These are phyloP conservation scores for Deilephila porcellus DNA, from an alignment of 2,888 invertebrate genomes.

Conservation along the genomic window DNA sequence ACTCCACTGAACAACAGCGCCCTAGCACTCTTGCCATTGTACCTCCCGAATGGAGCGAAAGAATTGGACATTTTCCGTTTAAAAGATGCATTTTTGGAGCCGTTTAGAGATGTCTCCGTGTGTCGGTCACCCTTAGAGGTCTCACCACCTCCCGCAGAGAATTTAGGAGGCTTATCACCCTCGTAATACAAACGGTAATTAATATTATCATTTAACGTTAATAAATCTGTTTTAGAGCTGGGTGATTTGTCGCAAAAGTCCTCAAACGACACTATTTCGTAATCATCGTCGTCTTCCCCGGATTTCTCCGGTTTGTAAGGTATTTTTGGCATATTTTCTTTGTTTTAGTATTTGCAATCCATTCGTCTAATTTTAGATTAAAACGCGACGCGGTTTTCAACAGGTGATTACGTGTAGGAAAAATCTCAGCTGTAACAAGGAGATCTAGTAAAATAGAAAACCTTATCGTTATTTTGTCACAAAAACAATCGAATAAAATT, in stretches of 20 bases:
- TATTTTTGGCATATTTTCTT: constrained; percentile 75
- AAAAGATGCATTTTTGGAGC: constrained; percentile 64
- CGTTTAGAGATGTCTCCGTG: constrained; percentile 75
- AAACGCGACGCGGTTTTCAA: background rate
- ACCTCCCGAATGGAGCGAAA: constrained; percentile 73
- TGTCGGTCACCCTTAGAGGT: constrained; percentile 66
- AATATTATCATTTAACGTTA: constrained; percentile 81
- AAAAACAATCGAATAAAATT: background rate
- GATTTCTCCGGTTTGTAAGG: constrained; percentile 76
- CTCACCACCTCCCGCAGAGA: constrained; percentile 65
- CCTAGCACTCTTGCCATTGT: constrained; percentile 56
- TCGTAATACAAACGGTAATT: constrained; percentile 81
- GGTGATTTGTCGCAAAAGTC: constrained; percentile 85
- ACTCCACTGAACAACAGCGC: constrained; percentile 71
- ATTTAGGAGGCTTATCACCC: constrained; percentile 64
- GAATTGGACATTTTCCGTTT: constrained; percentile 65
- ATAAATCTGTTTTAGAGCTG: constrained; percentile 81
- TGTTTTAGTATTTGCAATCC: constrained; percentile 34
- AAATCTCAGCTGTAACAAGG: background rate
- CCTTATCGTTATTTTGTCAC: background rate
- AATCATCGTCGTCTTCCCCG: constrained; percentile 73
- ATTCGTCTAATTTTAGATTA: constrained; percentile 47
- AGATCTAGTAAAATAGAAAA: background rate
- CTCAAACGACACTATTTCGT: constrained; percentile 85
- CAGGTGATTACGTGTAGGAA: background rate